Base-by-base conservation (phyloP, 2,113 vertebrate species). In the Ailuropoda melanoleuca region DNA sequence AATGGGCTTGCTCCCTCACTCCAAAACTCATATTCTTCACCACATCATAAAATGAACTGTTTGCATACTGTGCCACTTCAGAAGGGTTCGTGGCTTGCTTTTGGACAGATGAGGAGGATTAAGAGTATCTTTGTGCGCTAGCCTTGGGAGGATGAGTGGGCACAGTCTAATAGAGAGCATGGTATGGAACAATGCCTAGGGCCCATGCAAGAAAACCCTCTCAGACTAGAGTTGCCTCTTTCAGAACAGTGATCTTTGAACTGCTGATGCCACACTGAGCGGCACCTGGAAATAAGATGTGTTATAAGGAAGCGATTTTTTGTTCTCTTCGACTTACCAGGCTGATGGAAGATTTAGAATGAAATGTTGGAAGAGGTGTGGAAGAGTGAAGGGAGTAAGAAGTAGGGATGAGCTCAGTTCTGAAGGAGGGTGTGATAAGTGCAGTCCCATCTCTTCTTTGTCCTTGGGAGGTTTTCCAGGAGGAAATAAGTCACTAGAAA, bases 401-500 rank as follows among this genome's bases (percentile, higher is more conserved):
- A 66, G 48, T 86, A 90, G 24, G 43, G 8, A 39, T 3, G 24
- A 96, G 56, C n/a, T 95, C 34, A 18, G 14, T 78, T 97, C 70
- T 60, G 62, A 92, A 86, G 46, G 29, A 88, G 8, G 12, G 23
- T 17, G 39, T 64, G 37, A 19, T 72, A 93, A 90, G 70, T 50
- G 43, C 72, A 58, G 21, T 94, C 53, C 77, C 6, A 37, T 68
- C 48, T 80, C 46, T 39, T 56, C 70, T 92, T 58, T 81, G n/a
- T 92, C 75, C 88, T 90, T 0, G 4, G 31, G 34, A 92, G 43
- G 0, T 80, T 95, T 62, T 95, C 43, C 37, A 66, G 39, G 43
- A 84, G 70, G 19, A 46, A 8, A 81, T 72, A 58, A 95, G 14
- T 93, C 77, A 85, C 53, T 55, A 15, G 43, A 93, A 97, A 96